Conservation (phyloP, 2,797 vertebrate genomes). For the Ataeniobius toweri region DNA sequence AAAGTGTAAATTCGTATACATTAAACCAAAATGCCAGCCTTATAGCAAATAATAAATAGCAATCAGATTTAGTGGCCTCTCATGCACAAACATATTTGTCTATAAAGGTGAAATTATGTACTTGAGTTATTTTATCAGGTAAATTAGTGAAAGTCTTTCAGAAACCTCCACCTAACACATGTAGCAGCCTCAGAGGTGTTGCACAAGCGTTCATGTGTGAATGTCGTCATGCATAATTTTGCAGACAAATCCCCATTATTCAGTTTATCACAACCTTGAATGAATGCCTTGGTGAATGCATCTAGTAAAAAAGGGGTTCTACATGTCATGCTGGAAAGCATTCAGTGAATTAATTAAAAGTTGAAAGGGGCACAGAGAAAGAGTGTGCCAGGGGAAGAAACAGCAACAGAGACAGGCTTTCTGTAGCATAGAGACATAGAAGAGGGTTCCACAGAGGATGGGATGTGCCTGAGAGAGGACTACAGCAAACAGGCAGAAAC, state of each 20-base stretch:
- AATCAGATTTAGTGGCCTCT: constrained; percentile 18
- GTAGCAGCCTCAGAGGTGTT: constrained; percentile 34
- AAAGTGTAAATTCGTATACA: constrained; percentile 27
- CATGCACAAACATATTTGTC: constrained; percentile 10
- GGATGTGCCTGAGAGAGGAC: neutral
- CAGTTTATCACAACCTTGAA: constrained; percentile 51
- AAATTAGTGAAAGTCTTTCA: constrained; percentile 19
- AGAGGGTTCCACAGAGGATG: constrained; percentile 12
- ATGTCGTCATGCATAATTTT: constrained; percentile 42
- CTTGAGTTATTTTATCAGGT: constrained; percentile 1
- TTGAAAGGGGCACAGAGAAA: constrained; percentile 38
- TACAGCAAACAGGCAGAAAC: neutral
- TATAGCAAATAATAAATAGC: constrained; percentile 10
- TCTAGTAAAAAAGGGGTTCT: constrained; percentile 41
- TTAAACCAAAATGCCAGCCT: constrained; percentile 46
- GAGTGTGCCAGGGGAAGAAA: constrained; percentile 30
- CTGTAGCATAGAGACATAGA: constrained; percentile 10
- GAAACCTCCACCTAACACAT: constrained; percentile 20
- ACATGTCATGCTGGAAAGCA: constrained; percentile 39
- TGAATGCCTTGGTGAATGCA: constrained; percentile 44
- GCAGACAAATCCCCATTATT: constrained; percentile 55
- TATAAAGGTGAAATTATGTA: constrained; percentile 24
- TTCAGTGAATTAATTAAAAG: constrained; percentile 62
- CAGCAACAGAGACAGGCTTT: constrained; percentile 23
- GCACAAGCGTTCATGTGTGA: constrained; percentile 41